Evolutionary conservation across 2,797 vertebrate species (phyloP), one percentile per base, ranked within the genome.

Genomic region (Sebastes steindachneri): DNA sequence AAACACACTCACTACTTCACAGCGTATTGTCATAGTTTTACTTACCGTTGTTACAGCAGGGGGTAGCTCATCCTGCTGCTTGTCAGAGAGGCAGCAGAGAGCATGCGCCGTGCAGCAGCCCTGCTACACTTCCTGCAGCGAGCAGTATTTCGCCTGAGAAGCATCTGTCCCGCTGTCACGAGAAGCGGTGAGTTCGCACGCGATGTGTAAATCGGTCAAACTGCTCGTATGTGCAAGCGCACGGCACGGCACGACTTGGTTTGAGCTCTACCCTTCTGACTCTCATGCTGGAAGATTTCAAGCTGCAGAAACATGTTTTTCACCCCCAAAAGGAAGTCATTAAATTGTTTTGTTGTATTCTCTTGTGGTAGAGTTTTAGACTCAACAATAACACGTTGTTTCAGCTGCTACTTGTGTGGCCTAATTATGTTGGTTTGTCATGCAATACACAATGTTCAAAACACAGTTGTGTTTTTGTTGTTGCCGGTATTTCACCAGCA

Each of bases 151-250:
- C 37, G 94, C 92, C 93, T 92, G 93, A 92, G 94, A 93, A 94
- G 93, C 95, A 92, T 93, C 93, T 94, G 94, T 93, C 86, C 88
- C 89, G 73, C 89, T 93, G 93, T 94, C 95, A 95, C 93, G 94
- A 93, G 88, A 93, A 87, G 90, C 92, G 79, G 75, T 64, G 68
- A 5, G 91, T 83, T 95, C 91, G 91, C 94, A 96, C 95, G 94
- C 95, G 85, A 94, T 93, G 89, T 79, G 90, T 83, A 93, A 93
- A 91, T 93, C 92, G 90, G 86, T 92, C 92, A 89, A 80, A 86
- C 84, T 76, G 91, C 88, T 83, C 84, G 85, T 73, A 84, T 71
- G 88, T 58, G 88, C 69, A 73, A 72, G 72, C 12, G 86, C 62
- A 23, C 33, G 21, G 72, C 86, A 9, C 66, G 58, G 81, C 86